These are phyloP conservation scores for Hylaeus volcanicus DNA, from an alignment of 1,140 invertebrate genomes.

Conservation along the genomic window DNA sequence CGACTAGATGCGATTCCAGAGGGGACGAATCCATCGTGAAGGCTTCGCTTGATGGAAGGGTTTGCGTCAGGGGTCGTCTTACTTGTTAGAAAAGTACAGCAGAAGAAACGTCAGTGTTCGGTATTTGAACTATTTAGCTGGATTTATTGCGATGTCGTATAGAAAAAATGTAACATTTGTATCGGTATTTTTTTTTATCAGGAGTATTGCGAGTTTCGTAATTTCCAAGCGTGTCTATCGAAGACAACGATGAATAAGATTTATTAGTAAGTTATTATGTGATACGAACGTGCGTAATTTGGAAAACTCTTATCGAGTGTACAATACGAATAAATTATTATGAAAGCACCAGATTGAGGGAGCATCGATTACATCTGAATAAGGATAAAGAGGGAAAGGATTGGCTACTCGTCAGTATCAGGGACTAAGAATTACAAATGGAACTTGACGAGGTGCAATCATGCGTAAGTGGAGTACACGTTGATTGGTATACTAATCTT, in stretches of 20 bases:
- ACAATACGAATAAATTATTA: neutral
- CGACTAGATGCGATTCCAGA: conserved; percentile 74
- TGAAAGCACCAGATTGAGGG: neutral
- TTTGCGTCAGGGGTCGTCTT: neutral
- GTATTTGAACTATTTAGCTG: no score
- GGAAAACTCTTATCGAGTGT: neutral
- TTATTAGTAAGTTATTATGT: neutral
- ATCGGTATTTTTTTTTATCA: neutral
- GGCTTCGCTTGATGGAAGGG: conserved; percentile 10
- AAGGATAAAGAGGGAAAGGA: neutral
- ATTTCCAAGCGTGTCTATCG: neutral
- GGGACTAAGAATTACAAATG: conserved; percentile 30
- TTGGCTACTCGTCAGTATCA: conserved; percentile 34
- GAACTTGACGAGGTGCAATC: conserved; percentile 41
- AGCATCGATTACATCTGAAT: conserved; percentile 17
- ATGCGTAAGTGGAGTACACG: conserved; percentile 4
- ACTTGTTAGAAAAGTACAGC: no score
- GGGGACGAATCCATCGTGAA: conserved; percentile 57
- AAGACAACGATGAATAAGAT: neutral
- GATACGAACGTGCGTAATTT: conserved; percentile 9
- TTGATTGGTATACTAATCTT: neutral
- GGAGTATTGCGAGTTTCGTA: neutral
- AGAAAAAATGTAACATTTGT: no score
- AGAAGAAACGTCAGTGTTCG: no score
- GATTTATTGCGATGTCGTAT: no score